Conservation (phyloP, 2,888 invertebrate species). For the Chelonus formosanus region DNA sequence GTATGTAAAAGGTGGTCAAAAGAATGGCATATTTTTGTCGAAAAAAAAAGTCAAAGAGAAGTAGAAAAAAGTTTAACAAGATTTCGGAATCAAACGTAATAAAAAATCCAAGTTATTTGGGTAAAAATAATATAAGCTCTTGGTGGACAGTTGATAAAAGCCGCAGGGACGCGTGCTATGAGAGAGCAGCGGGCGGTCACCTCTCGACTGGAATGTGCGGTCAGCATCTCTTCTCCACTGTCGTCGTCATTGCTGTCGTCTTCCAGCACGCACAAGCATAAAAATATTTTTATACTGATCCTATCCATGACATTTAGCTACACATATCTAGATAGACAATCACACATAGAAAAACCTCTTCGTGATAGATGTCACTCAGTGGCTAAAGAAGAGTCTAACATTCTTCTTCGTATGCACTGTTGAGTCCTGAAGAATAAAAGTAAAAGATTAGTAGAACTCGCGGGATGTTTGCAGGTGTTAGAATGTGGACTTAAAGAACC, state of each 20-base stretch:
- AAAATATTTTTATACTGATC: constrained; percentile 2
- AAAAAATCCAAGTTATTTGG: background rate
- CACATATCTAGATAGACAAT: constrained; percentile 14
- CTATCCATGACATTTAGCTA: constrained; percentile 4
- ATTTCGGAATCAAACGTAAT: too few relatives aligned
- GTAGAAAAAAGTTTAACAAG: too few relatives aligned
- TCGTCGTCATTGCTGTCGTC: constrained; percentile 21
- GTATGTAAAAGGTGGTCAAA: too few relatives aligned
- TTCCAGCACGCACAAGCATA: constrained; percentile 3
- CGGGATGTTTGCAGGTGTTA: background rate
- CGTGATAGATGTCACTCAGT: constrained; percentile 14
- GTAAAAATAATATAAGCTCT: constrained; percentile 14
- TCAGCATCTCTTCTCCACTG: constrained; percentile 48
- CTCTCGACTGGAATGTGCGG: constrained; percentile 54
- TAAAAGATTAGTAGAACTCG: constrained; percentile 10
- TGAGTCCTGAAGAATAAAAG: constrained; percentile 1
- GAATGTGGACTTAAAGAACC: background rate
- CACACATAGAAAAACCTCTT: background rate
- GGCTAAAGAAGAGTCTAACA: background rate
- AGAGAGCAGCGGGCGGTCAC: constrained; percentile 46
- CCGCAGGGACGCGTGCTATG: constrained; percentile 14
- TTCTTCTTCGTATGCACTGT: background rate
- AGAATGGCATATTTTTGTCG: too few relatives aligned
- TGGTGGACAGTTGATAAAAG: constrained; percentile 14
- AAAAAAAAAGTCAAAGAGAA: too few relatives aligned